Evolutionary conservation across 2,113 vertebrate genomes (phyloP).

Genomic region (Thinocorus orbignyianus): DNA sequence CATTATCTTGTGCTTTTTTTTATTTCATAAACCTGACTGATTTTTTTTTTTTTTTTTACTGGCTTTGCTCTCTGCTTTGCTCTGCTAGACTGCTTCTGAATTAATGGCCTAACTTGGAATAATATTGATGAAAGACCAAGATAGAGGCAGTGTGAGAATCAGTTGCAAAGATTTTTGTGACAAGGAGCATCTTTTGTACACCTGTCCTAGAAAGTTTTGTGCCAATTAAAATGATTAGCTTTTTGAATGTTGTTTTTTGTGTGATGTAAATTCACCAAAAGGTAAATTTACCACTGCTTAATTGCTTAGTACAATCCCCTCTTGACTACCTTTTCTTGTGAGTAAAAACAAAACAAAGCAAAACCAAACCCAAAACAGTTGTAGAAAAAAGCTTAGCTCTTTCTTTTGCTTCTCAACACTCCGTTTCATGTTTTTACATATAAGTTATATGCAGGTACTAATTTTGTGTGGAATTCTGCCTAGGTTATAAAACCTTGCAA

Average conservation of each 20-base stretch:
- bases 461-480: not conserved
- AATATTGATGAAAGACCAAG: not conserved
- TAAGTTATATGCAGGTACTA: not conserved
- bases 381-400: not conserved
- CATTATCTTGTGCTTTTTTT: not conserved
- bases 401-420: not conserved
- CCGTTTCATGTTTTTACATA: not conserved
- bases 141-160: not conserved
- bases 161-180: not conserved
- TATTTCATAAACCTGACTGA: not conserved
- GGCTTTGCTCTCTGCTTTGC: not conserved
- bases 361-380: too few relatives aligned
- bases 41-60: not conserved
- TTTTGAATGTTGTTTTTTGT: too few relatives aligned
- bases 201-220: not conserved
- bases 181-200: not conserved
- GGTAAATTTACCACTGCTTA: not conserved
- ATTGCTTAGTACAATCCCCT: not conserved
- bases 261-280: not conserved
- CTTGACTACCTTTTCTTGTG: not conserved
- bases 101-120: not conserved
- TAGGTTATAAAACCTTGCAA: not conserved
- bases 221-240: not conserved
- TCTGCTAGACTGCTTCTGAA: not conserved
- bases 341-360: rapidly evolving